Evolutionary conservation across 1,140 invertebrate genomes (phyloP).

Genomic region (Charaxes varanes): DNA sequence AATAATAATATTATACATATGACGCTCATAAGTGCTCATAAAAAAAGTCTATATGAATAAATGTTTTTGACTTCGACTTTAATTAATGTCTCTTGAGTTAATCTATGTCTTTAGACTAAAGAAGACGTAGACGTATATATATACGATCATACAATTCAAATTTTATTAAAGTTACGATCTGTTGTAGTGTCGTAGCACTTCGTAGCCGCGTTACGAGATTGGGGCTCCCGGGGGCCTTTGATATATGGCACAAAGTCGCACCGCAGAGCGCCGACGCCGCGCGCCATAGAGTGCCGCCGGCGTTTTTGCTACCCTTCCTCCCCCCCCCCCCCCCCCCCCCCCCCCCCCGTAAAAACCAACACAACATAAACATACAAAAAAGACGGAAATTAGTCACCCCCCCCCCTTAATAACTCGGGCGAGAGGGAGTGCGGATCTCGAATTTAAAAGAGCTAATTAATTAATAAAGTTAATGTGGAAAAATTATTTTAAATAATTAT

Average conservation of each 20-base stretch:
- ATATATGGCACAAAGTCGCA: conserved; percentile 62
- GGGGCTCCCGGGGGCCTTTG: conserved; percentile 54
- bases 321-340: conserved; percentile 33
- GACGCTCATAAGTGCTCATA: no score
- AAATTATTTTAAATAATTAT: no score
- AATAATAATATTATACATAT: no score
- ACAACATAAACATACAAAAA: conserved; percentile 41
- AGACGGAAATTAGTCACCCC: conserved; percentile 18
- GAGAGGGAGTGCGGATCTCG: no score
- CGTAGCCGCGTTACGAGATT: conserved; percentile 37
- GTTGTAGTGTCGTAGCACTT: conserved; percentile 30
- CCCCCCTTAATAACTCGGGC: no score
- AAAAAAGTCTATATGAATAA: no score
- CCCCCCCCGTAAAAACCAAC: conserved; percentile 34
- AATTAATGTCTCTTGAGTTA: no score
- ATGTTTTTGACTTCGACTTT: no score
- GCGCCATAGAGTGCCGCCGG: conserved; percentile 39
- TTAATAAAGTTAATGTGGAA: no score
- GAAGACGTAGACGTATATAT: no score
- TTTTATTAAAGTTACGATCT: conserved; percentile 27
- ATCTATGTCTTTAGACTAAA: no score
- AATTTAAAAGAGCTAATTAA: no score
- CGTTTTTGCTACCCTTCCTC: conserved; percentile 52
- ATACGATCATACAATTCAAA: conserved; percentile 20
- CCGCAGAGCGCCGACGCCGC: conserved; percentile 37